Evolutionary conservation across 2,888 invertebrate genomes (phyloP), one percentile per base, ranked within the genome.

Genomic region (Meteorus colon): DNA sequence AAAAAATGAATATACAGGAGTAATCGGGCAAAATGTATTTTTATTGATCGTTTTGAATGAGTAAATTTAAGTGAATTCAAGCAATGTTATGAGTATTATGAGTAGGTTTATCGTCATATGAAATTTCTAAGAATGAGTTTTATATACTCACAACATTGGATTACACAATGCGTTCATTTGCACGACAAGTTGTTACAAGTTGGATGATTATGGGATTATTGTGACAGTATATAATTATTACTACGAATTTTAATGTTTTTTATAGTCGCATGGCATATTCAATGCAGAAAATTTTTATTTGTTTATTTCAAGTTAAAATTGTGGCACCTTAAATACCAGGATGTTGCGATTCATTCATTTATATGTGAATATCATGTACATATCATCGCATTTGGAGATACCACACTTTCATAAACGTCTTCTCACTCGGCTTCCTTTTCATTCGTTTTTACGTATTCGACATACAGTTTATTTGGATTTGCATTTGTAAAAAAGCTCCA

Each of bases 131-230:
- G 89, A 89, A 89, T 88, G 88, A 89, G 87, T 87, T 89, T 55
- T 55, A 55, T 86, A 89, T 88, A 89, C 88, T 86, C 89, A 89
- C 89, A 89, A 89, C 89, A 89, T 86, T 88, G 85, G 88, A 85
- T 88, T 88, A 88, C 88, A 87, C 86, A 84, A 81, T 55, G 79
- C 83, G 88, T 88, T 87, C 87, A 81, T 82, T 87, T 86, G 84
- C 87, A 89, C 87, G 87, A 89, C 89, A 89, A 89, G 89, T 85
- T 88, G 86, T 89, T 88, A 88, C 87, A 89, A 85, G 85, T 88
- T 86, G 63, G 73, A 63, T 72, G 8, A 24, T 74, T 74, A 59
- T 69, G 24, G 68, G 63, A 77, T 77, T 72, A 76, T 76, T 67
- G 48, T 74, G 72, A 72, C 77, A 76, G 73, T 75, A 55, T 63